Evolutionary conservation across 2,888 invertebrate species (phyloP).

Genomic region (Lochmaea crataegi): DNA sequence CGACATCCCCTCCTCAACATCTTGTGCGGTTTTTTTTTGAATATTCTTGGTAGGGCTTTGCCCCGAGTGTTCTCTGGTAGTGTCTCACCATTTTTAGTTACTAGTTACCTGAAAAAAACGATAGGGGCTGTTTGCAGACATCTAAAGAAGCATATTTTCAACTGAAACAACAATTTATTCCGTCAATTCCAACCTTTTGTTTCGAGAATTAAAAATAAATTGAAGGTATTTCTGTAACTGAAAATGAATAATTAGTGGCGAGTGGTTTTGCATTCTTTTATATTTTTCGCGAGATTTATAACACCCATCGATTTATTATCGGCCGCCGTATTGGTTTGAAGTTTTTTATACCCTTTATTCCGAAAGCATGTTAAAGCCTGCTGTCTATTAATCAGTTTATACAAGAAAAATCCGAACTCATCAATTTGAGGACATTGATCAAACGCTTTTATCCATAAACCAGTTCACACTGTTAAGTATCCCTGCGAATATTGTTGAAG

Average conservation of each 20-base stretch:
- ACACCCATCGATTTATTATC: background rate
- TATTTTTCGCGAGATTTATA: background rate
- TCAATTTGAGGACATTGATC: constrained; percentile 24
- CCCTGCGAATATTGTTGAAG: background rate
- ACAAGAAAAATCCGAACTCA: constrained; percentile 18
- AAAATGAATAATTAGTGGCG: background rate
- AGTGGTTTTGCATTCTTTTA: background rate
- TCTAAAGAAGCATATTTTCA: background rate
- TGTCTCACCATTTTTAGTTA: no score
- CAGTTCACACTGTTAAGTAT: constrained; percentile 7
- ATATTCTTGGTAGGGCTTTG: no score
- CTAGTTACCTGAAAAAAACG: no score
- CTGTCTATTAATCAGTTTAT: constrained; percentile 21
- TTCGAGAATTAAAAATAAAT: background rate
- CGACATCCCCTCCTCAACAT: no score
- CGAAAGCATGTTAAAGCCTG: constrained; percentile 12
- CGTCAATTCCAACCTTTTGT: background rate
- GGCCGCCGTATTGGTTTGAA: constrained; percentile 7
- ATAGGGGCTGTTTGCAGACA: no score
- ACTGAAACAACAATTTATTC: background rate
- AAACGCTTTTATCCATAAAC: constrained; percentile 9
- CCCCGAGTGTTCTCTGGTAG: no score
- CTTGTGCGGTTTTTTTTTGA: no score
- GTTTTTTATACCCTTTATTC: constrained; percentile 10
- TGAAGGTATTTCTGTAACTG: background rate